Base-by-base conservation (phyloP, 2,797 vertebrate species). In the Acipenser transmontanus region DNA sequence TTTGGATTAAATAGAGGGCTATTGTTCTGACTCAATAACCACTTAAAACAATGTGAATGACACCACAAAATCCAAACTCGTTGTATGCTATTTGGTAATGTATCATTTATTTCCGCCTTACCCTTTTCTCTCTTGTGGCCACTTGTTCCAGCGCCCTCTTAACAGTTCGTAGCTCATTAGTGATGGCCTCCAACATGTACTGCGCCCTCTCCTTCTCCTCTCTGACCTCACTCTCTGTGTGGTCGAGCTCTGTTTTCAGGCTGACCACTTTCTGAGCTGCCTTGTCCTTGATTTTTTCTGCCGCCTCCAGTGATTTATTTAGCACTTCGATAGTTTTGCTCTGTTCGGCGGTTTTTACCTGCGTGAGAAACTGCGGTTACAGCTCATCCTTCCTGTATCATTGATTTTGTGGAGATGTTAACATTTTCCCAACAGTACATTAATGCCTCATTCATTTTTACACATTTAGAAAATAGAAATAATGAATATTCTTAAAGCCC, bases 131-230 rank as follows among this genome's bases (percentile, higher is more conserved):
- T 69, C 14, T 0, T 72, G 63, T 74, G 73, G 70, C 71, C 71
- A 68, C 74, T 74, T 80, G 71, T 61, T 84, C 73, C 73, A 87
- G 81, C 50, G 71, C 68, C 74, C 74, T 77, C 77, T 74, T 69
- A 59, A 70, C 69, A 68, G 59, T 75, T 66, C 61, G 66, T 50
- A 78, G 73, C 68, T 76, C 76, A 74, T 80, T 79, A 77, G 71
- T 51, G 11, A 71, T 73, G 66, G 66, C 64, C 68, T 80, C 71
- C 68, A 82, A n/a, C 60, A 69, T 13, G 61, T 2, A 14, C 11
- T 69, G 66, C 11, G 59, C 66, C 50, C 61, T 54, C 34, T 69
- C 72, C 54, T 72, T 65, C 0, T 69, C 20, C n/a, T 74, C 76
- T 48, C 72, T 50, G 62, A 49, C 71, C 69, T 77, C 69, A 11